Conservation (phyloP, 2,113 vertebrate genomes). For the Athene cunicularia region DNA sequence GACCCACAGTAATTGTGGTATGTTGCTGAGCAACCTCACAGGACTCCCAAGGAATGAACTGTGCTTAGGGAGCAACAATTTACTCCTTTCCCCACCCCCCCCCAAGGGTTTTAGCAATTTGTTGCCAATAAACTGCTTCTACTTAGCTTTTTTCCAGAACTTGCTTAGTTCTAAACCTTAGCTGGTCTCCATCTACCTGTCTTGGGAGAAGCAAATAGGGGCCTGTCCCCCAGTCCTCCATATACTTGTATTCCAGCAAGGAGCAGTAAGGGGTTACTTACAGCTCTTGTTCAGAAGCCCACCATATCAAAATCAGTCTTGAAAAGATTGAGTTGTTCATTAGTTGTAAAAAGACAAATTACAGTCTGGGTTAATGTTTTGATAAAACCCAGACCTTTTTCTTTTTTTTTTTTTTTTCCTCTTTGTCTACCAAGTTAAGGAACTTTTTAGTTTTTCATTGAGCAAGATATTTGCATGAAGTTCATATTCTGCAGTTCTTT, state of each 20-base stretch:
- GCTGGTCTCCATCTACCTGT: background rate
- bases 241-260: background rate
- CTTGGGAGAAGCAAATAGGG: background rate
- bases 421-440: background rate
- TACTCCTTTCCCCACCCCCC: background rate
- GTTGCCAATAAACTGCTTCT: constrained; percentile 8
- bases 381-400: background rate
- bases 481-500: constrained; percentile 46
- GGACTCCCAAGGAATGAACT: constrained; percentile 12
- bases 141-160: background rate
- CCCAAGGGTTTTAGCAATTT: background rate
- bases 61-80: background rate
- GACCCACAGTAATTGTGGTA: constrained; percentile 29
- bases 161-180: background rate
- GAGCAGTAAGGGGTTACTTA: background rate
- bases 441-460: background rate
- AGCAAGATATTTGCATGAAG: constrained; percentile 12
- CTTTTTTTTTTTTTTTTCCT: background rate
- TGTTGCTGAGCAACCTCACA: constrained; percentile 29
- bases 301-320: background rate
- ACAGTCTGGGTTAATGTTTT: background rate
- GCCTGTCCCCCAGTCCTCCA: accelerated
- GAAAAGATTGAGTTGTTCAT: background rate
- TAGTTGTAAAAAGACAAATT: background rate
- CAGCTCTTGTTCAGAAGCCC: background rate